These are phyloP conservation scores for Agrotis ipsilon DNA, from an alignment of 2,888 invertebrate genomes.

Conservation along the genomic window DNA sequence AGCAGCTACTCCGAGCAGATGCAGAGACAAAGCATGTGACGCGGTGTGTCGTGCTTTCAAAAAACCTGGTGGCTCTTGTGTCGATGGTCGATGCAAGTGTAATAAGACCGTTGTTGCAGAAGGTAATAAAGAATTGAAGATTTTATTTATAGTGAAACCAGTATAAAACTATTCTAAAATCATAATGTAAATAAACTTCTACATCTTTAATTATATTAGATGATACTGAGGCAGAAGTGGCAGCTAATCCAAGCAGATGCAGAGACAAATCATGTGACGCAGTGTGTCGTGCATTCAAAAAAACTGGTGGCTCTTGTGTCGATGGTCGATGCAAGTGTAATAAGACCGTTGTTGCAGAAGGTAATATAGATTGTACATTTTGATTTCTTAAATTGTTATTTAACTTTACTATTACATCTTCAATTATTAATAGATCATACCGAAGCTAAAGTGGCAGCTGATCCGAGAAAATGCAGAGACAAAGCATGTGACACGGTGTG, in stretches of 20 bases:
- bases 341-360: neutral
- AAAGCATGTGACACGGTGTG: constrained; percentile 28
- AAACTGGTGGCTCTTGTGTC: constrained; percentile 25
- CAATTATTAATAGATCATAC: neutral
- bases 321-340: constrained; percentile 41
- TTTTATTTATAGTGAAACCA: neutral
- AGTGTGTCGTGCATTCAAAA: constrained; percentile 15
- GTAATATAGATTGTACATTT: too few relatives aligned
- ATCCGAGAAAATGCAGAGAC: neutral
- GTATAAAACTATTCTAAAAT: too few relatives aligned
- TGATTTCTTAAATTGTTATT: too few relatives aligned
- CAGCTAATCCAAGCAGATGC: neutral
- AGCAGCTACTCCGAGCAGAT: neutral
- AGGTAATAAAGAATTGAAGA: too few relatives aligned
- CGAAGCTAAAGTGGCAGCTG: neutral
- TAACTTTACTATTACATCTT: too few relatives aligned
- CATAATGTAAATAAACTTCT: too few relatives aligned
- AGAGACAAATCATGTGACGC: constrained; percentile 13
- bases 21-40: constrained; percentile 19
- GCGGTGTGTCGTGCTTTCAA: constrained; percentile 15
- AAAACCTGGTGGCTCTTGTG: constrained; percentile 23
- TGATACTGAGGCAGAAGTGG: neutral
- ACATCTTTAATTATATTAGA: too few relatives aligned
- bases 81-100: constrained; percentile 42
- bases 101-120: neutral